These are phyloP conservation scores for Oryzias sinensis DNA, from an alignment of 2,797 vertebrate species.

Conservation along the genomic window DNA sequence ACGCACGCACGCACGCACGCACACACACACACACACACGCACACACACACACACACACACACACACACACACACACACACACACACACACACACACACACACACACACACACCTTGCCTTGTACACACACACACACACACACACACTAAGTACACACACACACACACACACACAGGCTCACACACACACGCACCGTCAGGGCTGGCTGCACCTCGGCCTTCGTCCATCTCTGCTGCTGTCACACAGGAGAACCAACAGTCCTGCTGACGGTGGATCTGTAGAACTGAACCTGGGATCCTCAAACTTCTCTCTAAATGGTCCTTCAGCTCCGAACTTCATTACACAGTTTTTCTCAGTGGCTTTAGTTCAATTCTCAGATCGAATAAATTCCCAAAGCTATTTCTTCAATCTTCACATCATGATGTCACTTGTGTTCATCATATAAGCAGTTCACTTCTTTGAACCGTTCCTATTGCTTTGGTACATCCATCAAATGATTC, in stretches of 20 bases:
- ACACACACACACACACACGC: slow-evolving; percentile 23
- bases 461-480: too few relatives aligned
- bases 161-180: slow-evolving; percentile 1
- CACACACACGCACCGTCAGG: slow-evolving; percentile 29
- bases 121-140: background rate
- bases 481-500: too few relatives aligned
- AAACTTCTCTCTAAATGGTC: too few relatives aligned
- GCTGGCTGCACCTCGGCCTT: slow-evolving; percentile 43
- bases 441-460: too few relatives aligned
- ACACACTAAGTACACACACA: slow-evolving; percentile 5
- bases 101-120: background rate
- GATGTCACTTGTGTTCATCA: too few relatives aligned
- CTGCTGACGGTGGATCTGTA: too few relatives aligned
- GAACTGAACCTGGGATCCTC: too few relatives aligned
- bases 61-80: slow-evolving; percentile 23
- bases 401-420: too few relatives aligned
- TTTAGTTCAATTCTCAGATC: too few relatives aligned
- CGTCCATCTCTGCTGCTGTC: background rate
- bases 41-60: slow-evolving; percentile 23
- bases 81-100: slow-evolving; percentile 12
- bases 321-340: too few relatives aligned
- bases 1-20: slow-evolving; percentile 18
- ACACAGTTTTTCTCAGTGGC: too few relatives aligned
- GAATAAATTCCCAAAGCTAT: too few relatives aligned
- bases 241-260: background rate